A percentile compares a stretch with the other conserved stretches of the same genome.
Conservation (phyloP, 2,797 vertebrate genomes). For the Hippocampus kuda region DNA sequence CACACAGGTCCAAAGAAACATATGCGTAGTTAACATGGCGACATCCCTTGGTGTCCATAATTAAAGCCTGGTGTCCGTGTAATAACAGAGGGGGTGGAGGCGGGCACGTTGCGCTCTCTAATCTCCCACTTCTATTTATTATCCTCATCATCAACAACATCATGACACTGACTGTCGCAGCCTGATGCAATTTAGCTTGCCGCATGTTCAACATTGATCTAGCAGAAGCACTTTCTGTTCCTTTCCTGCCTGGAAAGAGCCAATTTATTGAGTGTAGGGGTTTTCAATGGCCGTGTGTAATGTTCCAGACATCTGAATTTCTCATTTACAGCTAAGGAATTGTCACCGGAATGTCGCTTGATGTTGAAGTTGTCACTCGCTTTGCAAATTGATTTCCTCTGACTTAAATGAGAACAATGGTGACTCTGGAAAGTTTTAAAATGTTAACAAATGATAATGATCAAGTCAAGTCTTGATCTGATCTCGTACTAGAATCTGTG, state of each 20-base stretch:
- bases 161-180: slow-evolving; percentile 39
- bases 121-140: slow-evolving; percentile 69
- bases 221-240: slow-evolving; percentile 19
- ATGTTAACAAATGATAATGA: no score
- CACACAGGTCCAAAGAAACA: slow-evolving; percentile 22
- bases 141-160: slow-evolving; percentile 51
- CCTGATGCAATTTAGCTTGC: slow-evolving; percentile 52
- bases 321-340: not conserved
- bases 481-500: no score
- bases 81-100: slow-evolving; percentile 60
- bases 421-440: no score
- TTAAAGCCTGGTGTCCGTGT: slow-evolving; percentile 55
- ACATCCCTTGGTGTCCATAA: slow-evolving; percentile 50
- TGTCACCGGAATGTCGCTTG: not conserved
- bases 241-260: slow-evolving; percentile 12
- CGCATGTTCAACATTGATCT: slow-evolving; percentile 42
- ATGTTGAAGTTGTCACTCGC: not conserved
- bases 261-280: not conserved
- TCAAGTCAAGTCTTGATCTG: no score
- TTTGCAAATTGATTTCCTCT: no score
- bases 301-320: not conserved
- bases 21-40: slow-evolving; percentile 30
- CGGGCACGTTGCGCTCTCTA: slow-evolving; percentile 48
- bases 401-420: no score
- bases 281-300: not conserved